Base-by-base conservation (phyloP, 2,888 invertebrate genomes). In the Diarsia dahlii region DNA sequence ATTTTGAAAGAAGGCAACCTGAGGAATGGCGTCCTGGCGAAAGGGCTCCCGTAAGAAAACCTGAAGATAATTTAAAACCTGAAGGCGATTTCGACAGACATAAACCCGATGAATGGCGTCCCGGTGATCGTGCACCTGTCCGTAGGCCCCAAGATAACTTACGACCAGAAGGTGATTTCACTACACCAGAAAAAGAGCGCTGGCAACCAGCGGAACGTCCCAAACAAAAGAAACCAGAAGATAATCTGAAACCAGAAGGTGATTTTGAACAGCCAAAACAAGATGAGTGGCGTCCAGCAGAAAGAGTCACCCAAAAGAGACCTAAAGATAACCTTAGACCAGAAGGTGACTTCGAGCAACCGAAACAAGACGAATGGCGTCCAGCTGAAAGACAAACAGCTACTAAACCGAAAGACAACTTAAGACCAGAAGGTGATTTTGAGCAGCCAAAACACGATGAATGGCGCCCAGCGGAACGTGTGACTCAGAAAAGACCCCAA, bases 231-330 rank as follows among this genome's bases (percentile, higher is more conserved):
- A 96, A 93, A 82, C 97, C 96, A 9, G 69, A 85, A 78, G 87
- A 89, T 72, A 98, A 98, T 90, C 91, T 98, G 0, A 91, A 91
- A 78, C 97, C 97, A 0, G 97, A 97, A 89, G 97, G 97, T 4
- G 96, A 97, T 5, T 95, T 95, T 70, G 95, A 97, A 88, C 88
- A 79, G 10, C 81, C 82, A 6, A 82, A 82, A 63, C 92, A 92
- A 20, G 94, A 95, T 3, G 79, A 89, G 69, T 92, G 92, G 92
- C 87, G 85, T 2, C 92, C 92, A 12, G 92, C 95, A 15, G 97
- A 97, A 82, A 97, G 97, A 0, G 93, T 94, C 45, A 93, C 93
- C 97, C 92, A 80, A 54, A 84, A 97, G 1, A 91, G 87, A 62
- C 95, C 96, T 0, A 93, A 95, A 84, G 96, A 89, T 64, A 89